Conservation (phyloP, 2,888 invertebrate species). For the Tipula vernalis region DNA sequence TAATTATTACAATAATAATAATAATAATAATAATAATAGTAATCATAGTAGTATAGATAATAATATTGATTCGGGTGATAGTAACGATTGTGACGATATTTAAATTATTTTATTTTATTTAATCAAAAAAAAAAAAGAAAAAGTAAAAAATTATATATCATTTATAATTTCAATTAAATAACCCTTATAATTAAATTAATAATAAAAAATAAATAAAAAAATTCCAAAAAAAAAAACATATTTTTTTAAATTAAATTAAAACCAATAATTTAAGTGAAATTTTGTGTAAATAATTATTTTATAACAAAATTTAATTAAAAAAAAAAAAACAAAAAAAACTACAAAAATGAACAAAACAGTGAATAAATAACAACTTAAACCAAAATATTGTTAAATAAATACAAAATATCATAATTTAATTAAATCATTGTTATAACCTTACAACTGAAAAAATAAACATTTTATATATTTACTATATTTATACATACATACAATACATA, state of each 20-base stretch:
- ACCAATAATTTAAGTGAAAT: not conserved
- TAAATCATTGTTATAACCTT: not conserved
- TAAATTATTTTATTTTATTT: slow-evolving; percentile 15
- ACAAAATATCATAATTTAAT: not conserved
- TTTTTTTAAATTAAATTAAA: not conserved
- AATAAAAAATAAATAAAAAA: not conserved
- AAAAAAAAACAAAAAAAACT: not conserved
- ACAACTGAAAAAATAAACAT: not conserved
- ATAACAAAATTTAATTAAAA: not conserved
- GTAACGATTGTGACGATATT: slow-evolving; percentile 17
- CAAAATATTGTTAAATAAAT: not conserved
- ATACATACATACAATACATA: not conserved
- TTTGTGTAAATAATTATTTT: not conserved
- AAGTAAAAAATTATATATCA: not conserved
- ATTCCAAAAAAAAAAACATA: slow-evolving; percentile 8
- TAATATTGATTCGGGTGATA: slow-evolving; percentile 13
- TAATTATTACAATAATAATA: slow-evolving; percentile 14
- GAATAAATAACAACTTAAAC: not conserved
- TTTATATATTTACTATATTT: not conserved
- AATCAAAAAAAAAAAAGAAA: not conserved
- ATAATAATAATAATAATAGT: slow-evolving; percentile 14
- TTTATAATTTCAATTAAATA: not conserved
- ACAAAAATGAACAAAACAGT: not conserved
- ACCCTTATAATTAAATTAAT: not conserved
- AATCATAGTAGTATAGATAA: slow-evolving; percentile 15